These are phyloP conservation scores for Platygyra sinensis DNA, from an alignment of 64 coral and sea anemone species.

Conservation along the genomic window DNA sequence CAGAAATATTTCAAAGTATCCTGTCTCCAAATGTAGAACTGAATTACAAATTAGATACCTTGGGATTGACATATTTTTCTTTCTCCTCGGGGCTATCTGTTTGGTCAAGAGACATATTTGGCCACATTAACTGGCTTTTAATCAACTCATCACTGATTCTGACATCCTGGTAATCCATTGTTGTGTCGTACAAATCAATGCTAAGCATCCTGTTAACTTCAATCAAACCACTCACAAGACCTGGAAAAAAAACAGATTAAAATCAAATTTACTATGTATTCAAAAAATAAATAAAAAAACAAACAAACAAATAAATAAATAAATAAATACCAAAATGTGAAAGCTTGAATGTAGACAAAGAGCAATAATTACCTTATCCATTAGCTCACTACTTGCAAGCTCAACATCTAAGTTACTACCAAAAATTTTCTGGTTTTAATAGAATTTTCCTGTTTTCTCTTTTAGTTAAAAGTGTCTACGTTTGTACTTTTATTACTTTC, in stretches of 20 bases:
- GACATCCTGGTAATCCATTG: constrained; percentile 71
- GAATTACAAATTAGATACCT: constrained; percentile 30
- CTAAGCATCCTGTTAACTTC: constrained; percentile 42
- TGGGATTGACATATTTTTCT: constrained; percentile 45
- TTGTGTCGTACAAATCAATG: constrained; percentile 90
- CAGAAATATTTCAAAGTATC: too few species aligned
- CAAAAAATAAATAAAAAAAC: background rate
- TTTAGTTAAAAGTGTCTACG: too few species aligned
- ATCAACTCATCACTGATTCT: constrained; percentile 76
- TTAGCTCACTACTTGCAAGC: too few species aligned
- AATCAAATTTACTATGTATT: background rate
- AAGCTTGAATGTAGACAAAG: too few species aligned
- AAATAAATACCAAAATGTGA: background rate
- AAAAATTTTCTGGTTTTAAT: background rate
- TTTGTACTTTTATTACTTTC: too few species aligned
- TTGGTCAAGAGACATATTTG: constrained; percentile 15
- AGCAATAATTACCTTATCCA: too few species aligned
- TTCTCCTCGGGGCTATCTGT: constrained; percentile 2
- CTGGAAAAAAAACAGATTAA: background rate
- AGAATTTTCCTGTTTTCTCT: too few species aligned
- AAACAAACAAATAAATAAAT: too few species aligned
- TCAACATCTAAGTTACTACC: background rate
- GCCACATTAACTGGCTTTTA: constrained; percentile 69
- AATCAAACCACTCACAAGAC: constrained; percentile 28
- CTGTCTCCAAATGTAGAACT: too few species aligned